A percentile compares a stretch with the other conserved stretches of the same genome.
Conservation (phyloP, 2,888 invertebrate species). For the Phortica magna region DNA sequence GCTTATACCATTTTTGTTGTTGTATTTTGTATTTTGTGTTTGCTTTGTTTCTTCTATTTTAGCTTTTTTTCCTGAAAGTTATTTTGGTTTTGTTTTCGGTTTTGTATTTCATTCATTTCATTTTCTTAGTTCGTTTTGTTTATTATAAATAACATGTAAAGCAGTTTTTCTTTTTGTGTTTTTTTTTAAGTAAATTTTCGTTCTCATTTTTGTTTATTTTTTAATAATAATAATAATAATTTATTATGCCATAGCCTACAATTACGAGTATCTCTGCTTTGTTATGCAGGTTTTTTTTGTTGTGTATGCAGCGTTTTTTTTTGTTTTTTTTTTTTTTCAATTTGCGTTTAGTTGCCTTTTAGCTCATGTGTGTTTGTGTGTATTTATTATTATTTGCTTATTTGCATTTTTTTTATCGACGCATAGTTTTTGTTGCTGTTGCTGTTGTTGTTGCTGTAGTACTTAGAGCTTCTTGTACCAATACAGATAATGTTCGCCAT, state of each 20-base stretch:
- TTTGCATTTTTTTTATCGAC: slow-evolving; percentile 31
- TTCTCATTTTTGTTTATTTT: slow-evolving; percentile 43
- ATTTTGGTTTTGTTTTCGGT: background rate
- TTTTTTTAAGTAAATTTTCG: slow-evolving; percentile 37
- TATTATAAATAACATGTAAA: slow-evolving; percentile 27
- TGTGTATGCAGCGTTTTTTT: slow-evolving; percentile 36
- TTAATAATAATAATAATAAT: slow-evolving; percentile 34
- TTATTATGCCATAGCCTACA: slow-evolving; percentile 38
- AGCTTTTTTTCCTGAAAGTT: background rate
- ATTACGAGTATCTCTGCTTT: slow-evolving; percentile 4
- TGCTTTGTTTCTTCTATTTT: background rate
- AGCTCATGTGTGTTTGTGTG: slow-evolving; percentile 31
- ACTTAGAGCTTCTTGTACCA: slow-evolving; percentile 94
- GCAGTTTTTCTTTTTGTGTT: slow-evolving; percentile 16
- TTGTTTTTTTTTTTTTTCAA: slow-evolving; percentile 42
- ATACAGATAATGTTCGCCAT: slow-evolving; percentile 92
- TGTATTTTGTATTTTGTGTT: background rate
- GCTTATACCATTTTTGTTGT: background rate
- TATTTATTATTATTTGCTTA: slow-evolving; percentile 24
- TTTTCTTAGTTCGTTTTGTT: background rate
- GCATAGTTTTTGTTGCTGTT: slow-evolving; percentile 34
- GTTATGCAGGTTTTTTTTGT: slow-evolving; percentile 30
- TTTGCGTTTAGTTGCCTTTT: slow-evolving; percentile 7
- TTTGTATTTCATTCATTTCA: background rate
- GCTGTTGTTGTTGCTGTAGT: slow-evolving; percentile 39